Evolutionary conservation across 1,140 invertebrate species (phyloP).

Genomic region (Caerostris extrusa): DNA sequence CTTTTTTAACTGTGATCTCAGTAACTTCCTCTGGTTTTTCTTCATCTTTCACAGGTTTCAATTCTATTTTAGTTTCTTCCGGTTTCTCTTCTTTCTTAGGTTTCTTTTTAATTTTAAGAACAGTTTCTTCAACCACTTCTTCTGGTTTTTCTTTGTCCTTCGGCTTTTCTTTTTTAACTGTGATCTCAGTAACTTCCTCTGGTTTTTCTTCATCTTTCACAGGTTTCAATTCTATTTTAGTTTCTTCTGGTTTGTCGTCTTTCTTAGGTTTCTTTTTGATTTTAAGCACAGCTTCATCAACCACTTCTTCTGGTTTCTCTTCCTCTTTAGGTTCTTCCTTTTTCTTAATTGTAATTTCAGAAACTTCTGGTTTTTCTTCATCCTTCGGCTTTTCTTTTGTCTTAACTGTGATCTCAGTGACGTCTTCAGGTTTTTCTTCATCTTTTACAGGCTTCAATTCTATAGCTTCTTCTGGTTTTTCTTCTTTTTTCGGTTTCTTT

Average conservation of each 20-base stretch:
- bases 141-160: conserved; percentile 32
- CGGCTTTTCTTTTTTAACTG: conserved; percentile 47
- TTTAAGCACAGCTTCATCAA: conserved; percentile 33
- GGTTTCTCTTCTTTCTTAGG: conserved; percentile 69
- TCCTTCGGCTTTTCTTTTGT: conserved; percentile 81
- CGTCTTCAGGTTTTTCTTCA: conserved; percentile 68
- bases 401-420: conserved; percentile 60
- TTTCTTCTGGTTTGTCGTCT: conserved; percentile 61
- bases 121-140: conserved; percentile 44
- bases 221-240: background rate
- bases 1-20: conserved; percentile 45
- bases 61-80: conserved; percentile 45
- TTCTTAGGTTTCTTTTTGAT: background rate
- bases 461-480: conserved; percentile 70
- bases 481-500: conserved; percentile 50
- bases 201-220: conserved; percentile 80
- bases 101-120: conserved; percentile 1
- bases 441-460: conserved; percentile 55
- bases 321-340: conserved; percentile 78
- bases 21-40: conserved; percentile 70
- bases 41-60: conserved; percentile 79
- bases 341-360: conserved; percentile 48
- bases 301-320: conserved; percentile 80
- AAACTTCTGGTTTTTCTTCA: conserved; percentile 79
- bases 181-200: conserved; percentile 58